Evolutionary conservation across 2,888 invertebrate genomes (phyloP).

Genomic region (Apodemia mormo): DNA sequence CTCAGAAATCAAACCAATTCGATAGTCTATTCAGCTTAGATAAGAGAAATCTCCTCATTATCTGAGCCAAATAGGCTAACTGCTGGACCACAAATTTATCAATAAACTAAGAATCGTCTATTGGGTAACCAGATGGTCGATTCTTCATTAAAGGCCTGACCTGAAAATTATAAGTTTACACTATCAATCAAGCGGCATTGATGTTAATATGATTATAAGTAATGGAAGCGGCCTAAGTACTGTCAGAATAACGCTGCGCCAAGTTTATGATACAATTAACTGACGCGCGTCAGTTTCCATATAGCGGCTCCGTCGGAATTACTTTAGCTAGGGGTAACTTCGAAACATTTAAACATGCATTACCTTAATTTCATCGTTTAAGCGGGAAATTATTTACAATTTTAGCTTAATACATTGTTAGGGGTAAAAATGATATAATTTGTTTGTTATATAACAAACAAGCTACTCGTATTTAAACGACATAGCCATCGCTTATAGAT

Average conservation of each 20-base stretch:
- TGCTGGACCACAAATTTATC: background rate
- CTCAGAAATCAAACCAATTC: background rate
- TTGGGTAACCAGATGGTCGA: background rate
- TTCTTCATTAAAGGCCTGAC: background rate
- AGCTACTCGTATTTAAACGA: too few species aligned
- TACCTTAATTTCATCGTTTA: slow-evolving; percentile 9
- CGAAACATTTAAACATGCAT: slow-evolving; percentile 8
- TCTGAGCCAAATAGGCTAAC: background rate
- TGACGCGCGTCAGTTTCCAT: slow-evolving; percentile 6
- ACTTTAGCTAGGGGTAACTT: background rate
- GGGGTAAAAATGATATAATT: too few species aligned
- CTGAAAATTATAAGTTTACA: background rate
- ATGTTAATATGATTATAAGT: slow-evolving; percentile 6
- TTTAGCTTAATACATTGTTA: too few species aligned
- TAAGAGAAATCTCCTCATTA: background rate
- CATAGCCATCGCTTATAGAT: too few species aligned
- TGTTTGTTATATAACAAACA: too few species aligned
- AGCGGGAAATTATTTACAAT: background rate
- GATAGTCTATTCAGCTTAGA: background rate
- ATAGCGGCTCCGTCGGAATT: background rate
- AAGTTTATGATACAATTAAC: slow-evolving; percentile 18
- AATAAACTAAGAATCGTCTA: background rate
- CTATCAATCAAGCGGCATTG: slow-evolving; percentile 9
- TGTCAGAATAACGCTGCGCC: background rate
- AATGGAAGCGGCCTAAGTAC: slow-evolving; percentile 8